These are phyloP conservation scores for Catharus minimus DNA, from an alignment of 2,113 vertebrate species.

Conservation along the genomic window DNA sequence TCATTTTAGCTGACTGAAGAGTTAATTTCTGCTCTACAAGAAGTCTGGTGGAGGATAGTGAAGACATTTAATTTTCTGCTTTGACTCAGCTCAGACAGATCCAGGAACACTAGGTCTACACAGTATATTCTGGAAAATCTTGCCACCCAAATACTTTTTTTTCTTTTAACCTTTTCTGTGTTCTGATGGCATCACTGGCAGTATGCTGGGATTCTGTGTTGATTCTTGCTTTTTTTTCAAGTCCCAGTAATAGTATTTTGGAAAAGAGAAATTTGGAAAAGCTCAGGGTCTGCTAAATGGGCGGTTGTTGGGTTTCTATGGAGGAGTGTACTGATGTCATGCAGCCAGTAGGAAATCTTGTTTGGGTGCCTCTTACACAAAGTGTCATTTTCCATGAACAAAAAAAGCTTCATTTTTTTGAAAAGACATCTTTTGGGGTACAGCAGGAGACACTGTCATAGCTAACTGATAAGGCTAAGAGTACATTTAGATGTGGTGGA, in stretches of 20 bases:
- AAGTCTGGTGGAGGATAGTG: not conserved
- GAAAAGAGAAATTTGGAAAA: not conserved
- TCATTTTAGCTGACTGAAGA: not conserved
- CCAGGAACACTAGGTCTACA: not conserved
- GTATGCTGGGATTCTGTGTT: not conserved
- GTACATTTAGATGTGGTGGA: not conserved
- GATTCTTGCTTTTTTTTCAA: not conserved
- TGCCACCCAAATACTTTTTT: not conserved
- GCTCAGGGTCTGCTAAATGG: not conserved
- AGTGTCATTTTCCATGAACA: not conserved
- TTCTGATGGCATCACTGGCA: not conserved
- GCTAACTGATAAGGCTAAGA: not conserved
- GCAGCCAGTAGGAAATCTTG: not conserved
- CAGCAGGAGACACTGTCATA: not conserved
- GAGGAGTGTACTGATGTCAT: rapidly evolving
- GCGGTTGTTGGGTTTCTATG: not conserved
- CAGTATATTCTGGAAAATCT: not conserved
- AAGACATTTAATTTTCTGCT: not conserved
- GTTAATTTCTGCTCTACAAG: not conserved
- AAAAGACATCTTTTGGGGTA: not conserved
- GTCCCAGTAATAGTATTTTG: not conserved
- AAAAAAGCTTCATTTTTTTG: not conserved
- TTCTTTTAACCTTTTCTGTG: not conserved
- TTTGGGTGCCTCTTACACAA: not conserved
- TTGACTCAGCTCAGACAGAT: not conserved